Base-by-base conservation (phyloP, 2,888 invertebrate genomes). In the Apamea anceps region DNA sequence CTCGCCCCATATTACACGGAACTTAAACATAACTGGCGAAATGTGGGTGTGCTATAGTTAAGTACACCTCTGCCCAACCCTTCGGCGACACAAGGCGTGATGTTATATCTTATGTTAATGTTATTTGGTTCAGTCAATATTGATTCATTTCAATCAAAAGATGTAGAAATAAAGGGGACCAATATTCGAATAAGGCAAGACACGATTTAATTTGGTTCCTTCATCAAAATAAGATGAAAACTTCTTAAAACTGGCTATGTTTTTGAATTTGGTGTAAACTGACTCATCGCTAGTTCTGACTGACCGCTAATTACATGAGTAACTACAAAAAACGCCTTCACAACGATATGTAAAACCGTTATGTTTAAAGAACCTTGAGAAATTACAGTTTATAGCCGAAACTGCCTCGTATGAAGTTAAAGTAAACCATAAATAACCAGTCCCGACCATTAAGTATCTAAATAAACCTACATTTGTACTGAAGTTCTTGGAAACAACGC, bases 331-430 rank as follows among this genome's bases (percentile, higher is more conserved):
- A 79, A 84, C 70, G n/a, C 63, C 70, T 71, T 45, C 72, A 63
- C 51, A 77, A 42, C 28, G 54, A 83, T 72, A 72, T 65, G 8
- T n/a, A 37, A 54, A 37, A 74, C 84, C 82, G 80, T 84, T 82
- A 82, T 84, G 74, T 62, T 79, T 54, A 68, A 60, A 65, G n/a
- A 79, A 48, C 84, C 84, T 84, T 84, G 84, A 74, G 62, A 74
- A 32, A 84, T 65, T 79, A 84, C 73, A n/a, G 70, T 71, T 79
- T 73, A 73, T 48, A 48, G 45, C 28, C n/a, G 25, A 71, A 79
- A 73, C 79, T 28, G 28, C 60, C 42, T 66, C 60, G 62, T 72
- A 72, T 67, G 25, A 73, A 81, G 45, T 75, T 85, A n/a, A 81
- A 42, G 25, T 75, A 32, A 68, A 60, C 65, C 25, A 67, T 74